Evolutionary conservation across 2,113 vertebrate genomes (phyloP).

Genomic region (Psophia crepitans): DNA sequence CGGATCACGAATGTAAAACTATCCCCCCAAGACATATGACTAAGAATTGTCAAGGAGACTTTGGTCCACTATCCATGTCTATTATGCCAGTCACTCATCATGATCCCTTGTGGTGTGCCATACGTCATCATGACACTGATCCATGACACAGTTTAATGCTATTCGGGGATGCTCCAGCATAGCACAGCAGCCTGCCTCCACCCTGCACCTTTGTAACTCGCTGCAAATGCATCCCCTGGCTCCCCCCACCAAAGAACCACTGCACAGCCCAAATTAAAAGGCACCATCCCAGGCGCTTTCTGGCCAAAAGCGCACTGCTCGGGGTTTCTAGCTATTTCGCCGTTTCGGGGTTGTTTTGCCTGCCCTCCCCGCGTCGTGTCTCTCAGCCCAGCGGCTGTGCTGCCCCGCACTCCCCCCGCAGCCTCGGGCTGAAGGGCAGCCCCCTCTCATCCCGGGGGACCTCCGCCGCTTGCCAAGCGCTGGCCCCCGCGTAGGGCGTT

Average conservation of each 20-base stretch:
- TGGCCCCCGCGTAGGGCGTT: neutral
- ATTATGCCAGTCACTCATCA: conserved; percentile 28
- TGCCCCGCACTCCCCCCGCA: no score
- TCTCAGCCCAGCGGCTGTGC: neutral
- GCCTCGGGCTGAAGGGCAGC: neutral
- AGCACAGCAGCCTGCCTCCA: neutral
- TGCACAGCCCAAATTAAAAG: neutral
- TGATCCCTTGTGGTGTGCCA: neutral
- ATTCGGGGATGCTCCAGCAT: neutral
- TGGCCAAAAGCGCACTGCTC: neutral
- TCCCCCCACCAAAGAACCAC: neutral
- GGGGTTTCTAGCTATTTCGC: neutral
- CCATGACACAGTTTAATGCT: conserved; percentile 37
- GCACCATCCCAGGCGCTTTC: neutral
- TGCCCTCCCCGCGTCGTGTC: neutral
- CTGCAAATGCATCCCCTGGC: neutral
- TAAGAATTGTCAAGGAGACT: conserved; percentile 44
- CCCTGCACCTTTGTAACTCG: neutral
- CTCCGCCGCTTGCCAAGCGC: neutral
- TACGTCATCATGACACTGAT: conserved; percentile 40
- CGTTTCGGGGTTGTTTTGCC: neutral
- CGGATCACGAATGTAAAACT: conserved; percentile 37
- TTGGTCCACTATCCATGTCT: conserved; percentile 43
- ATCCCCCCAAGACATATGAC: conserved; percentile 8
- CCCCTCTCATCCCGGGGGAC: neutral